Conservation (phyloP, 2,888 invertebrate genomes). For the Drosophila conformis region DNA sequence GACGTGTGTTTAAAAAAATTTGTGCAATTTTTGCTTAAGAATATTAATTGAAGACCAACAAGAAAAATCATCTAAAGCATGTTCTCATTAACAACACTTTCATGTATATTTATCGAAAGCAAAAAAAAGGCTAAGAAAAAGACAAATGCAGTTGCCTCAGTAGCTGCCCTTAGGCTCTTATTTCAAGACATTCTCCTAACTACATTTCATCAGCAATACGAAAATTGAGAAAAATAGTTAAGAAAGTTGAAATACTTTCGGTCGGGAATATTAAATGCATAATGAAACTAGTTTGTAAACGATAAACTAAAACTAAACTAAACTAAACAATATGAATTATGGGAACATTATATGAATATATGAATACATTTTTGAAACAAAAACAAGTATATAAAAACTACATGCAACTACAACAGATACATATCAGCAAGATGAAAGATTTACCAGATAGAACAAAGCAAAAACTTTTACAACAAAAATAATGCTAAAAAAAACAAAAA, state of each 20-base stretch:
- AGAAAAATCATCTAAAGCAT: constrained; percentile 2
- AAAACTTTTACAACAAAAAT: constrained; percentile 63
- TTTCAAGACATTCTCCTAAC: constrained; percentile 56
- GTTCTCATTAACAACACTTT: constrained; percentile 23
- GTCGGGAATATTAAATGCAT: constrained; percentile 50
- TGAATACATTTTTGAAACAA: constrained; percentile 62
- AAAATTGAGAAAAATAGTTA: constrained; percentile 33
- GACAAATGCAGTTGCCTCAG: constrained; percentile 31
- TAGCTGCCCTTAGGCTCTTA: constrained; percentile 45
- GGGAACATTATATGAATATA: constrained; percentile 83
- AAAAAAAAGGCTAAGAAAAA: constrained; percentile 13
- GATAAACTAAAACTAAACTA: constrained; percentile 54
- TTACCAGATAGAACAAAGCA: constrained; percentile 59
- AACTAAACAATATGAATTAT: constrained; percentile 84
- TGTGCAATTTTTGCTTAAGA: constrained; percentile 16
- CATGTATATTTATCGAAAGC: constrained; percentile 15
- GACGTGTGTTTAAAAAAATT: not conserved
- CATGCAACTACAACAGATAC: constrained; percentile 71
- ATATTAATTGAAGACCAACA: constrained; percentile 12
- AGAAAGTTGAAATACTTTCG: constrained; percentile 30
- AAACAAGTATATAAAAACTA: constrained; percentile 48
- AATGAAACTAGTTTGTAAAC: constrained; percentile 61
- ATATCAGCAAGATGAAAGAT: constrained; percentile 78
- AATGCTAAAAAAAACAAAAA: constrained; percentile 40
- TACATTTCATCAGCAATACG: constrained; percentile 46